Evolutionary conservation across 2,888 invertebrate species (phyloP).

Genomic region (Cephalotes varians): DNA sequence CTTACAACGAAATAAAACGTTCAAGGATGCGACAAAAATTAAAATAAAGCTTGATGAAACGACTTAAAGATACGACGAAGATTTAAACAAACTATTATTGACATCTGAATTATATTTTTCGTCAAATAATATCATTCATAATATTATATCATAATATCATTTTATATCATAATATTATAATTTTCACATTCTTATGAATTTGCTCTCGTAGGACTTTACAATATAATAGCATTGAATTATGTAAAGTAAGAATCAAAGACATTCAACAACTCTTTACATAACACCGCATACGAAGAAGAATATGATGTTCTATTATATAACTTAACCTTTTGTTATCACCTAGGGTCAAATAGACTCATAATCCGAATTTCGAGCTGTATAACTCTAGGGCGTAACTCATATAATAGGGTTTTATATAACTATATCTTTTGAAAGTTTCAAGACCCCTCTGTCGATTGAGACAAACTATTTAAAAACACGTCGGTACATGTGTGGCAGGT

Average conservation of each 20-base stretch:
- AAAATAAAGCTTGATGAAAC: too few relatives aligned
- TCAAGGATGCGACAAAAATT: neutral
- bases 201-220: neutral
- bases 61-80: too few relatives aligned
- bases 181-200: slow-evolving; percentile 27
- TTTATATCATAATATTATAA: slow-evolving; percentile 9
- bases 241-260: slow-evolving; percentile 14
- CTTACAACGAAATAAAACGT: neutral
- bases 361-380: too few relatives aligned
- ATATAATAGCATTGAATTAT: slow-evolving; percentile 12
- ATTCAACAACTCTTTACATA: neutral
- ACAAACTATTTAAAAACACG: too few relatives aligned
- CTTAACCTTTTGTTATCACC: too few relatives aligned
- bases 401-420: too few relatives aligned
- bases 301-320: slow-evolving; percentile 5
- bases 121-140: neutral
- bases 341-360: too few relatives aligned
- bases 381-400: too few relatives aligned
- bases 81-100: neutral
- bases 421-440: too few relatives aligned
- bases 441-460: too few relatives aligned
- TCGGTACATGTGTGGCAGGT: too few relatives aligned
- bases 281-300: neutral
- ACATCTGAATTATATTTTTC: neutral
- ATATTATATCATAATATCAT: too few relatives aligned